A percentile compares a stretch with the other conserved stretches of the same genome.
Conservation (phyloP, 1,140 invertebrate genomes). For the Neodiprion pinetum region DNA sequence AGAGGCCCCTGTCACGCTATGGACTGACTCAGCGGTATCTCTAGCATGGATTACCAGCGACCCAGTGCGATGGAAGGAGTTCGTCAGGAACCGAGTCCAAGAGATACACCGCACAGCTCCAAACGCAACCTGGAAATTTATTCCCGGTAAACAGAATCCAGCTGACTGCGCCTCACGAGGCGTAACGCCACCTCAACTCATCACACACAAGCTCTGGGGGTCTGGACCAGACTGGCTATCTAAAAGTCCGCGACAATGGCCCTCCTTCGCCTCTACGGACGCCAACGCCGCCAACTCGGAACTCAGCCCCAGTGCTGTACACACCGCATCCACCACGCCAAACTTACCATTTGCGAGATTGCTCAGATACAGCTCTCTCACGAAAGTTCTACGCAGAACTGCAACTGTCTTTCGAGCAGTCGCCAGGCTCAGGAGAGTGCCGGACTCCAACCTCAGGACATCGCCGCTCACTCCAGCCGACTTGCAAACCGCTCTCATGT, state of each 20-base stretch:
- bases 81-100: slow-evolving; percentile 18
- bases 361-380: neutral
- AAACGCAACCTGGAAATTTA: slow-evolving; percentile 12
- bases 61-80: slow-evolving; percentile 18
- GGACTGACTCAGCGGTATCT: slow-evolving; percentile 16
- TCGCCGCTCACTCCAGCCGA: too few species aligned
- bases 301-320: neutral
- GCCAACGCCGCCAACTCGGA: neutral
- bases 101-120: slow-evolving; percentile 6
- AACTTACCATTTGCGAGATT: neutral
- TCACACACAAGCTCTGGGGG: slow-evolving; percentile 38
- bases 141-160: slow-evolving; percentile 40
- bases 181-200: neutral
- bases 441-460: neutral
- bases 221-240: slow-evolving; percentile 26
- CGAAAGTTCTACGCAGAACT: neutral
- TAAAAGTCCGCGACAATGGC: neutral
- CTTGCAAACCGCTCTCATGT: neutral
- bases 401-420: neutral
- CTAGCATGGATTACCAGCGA: slow-evolving; percentile 14
- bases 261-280: neutral
- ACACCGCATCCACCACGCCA: neutral
- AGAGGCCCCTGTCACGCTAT: neutral
- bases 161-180: neutral
- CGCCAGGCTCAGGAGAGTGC: neutral